Base-by-base conservation (phyloP, 1,140 invertebrate genomes). In the Lycorma delicatula region DNA sequence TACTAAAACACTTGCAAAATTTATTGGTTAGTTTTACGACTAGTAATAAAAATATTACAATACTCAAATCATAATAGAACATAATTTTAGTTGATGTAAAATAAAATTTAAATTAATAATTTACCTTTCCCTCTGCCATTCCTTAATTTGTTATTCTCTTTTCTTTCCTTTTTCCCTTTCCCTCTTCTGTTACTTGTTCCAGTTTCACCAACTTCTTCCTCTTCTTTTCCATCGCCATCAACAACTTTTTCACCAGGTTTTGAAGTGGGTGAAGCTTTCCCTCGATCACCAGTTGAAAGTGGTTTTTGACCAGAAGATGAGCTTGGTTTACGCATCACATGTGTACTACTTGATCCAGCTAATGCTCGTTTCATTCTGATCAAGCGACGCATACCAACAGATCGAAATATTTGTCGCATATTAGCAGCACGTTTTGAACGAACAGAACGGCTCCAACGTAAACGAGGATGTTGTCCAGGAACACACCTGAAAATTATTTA, bases 391-490 rank as follows among this genome's bases (percentile, higher is more conserved):
- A 55, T 11, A 16, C 27, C 28, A 16, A 27, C 29, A 12, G 27
- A 18, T 52, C 53, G 29, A 22, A 51, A 26, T 26, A 48, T 48
- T 12, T 51, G 47, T 3, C 46, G 28, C n/a, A 57, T 34, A 25
- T 31, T 36, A 6, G 56, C 56, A 29, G 44, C 44, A 23, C 56
- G 47, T 47, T 47, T 56, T n/a, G 27, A 29, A 31, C 60, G 58
- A 9, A 69, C 58, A 20, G 67, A 67, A 11, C 87, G 77, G 63
- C 83, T 88, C 83, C 86, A 91, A 28, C 88, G 73, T 34, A 91
- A 77, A 12, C 87, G 75, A 0, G 89, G 89, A 74, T 92, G 89
- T 69, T 90, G 84, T n/a, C 86, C 88, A 0, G 86, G 77, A 0
- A 86, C 74, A 65, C 91, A 84, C 52, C 84, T 83, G 62, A 26